Evolutionary conservation across 2,888 invertebrate genomes (phyloP).

Genomic region (Spicauda simplicius): DNA sequence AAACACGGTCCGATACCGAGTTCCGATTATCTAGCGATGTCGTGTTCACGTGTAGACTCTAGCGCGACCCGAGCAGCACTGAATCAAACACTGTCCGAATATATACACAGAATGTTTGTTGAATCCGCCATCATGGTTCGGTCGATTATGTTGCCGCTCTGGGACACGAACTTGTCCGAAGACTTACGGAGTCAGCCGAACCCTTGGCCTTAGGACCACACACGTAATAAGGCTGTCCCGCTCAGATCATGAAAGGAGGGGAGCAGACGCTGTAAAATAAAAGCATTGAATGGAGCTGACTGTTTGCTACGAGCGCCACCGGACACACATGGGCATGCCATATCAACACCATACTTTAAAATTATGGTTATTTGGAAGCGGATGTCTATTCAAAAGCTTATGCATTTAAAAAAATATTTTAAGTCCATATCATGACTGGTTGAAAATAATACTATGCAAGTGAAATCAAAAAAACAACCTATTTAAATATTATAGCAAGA

Average conservation of each 20-base stretch:
- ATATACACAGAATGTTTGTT: constrained; percentile 78
- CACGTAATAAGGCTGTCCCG: constrained; percentile 70
- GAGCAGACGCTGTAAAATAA: constrained; percentile 73
- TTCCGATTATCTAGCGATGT: constrained; percentile 59
- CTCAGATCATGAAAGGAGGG: constrained; percentile 63
- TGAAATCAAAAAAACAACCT: background rate
- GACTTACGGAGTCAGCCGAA: constrained; percentile 64
- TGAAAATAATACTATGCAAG: no score
- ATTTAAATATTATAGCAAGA: constrained; percentile 10
- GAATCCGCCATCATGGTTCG: constrained; percentile 82
- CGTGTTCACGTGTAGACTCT: constrained; percentile 64
- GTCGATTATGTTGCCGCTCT: constrained; percentile 80
- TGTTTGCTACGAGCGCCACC: constrained; percentile 58
- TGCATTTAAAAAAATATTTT: background rate
- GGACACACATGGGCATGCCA: constrained; percentile 35
- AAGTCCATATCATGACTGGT: no score
- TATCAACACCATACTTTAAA: constrained; percentile 32
- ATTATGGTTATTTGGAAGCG: background rate
- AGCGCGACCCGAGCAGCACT: constrained; percentile 77
- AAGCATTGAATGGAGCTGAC: constrained; percentile 74
- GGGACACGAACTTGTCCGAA: constrained; percentile 68
- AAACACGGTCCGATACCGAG: constrained; percentile 72
- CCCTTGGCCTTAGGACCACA: constrained; percentile 72
- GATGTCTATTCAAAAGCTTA: background rate
- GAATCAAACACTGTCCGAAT: constrained; percentile 62